phyloP scores from a whole-genome alignment of 23 tunicate species.

The Oikopleura dioica region DNA sequence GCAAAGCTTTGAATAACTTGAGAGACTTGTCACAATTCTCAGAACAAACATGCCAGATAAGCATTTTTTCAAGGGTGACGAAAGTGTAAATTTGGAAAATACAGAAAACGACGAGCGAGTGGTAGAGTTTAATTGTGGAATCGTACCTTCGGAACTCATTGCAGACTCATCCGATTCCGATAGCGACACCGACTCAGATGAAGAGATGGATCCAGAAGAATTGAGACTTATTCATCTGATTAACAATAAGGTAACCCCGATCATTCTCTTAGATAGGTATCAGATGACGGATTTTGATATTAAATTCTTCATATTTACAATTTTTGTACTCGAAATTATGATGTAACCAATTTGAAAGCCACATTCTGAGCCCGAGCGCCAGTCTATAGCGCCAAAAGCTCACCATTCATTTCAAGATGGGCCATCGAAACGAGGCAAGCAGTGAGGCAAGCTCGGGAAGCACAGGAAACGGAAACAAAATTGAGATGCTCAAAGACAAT shows the following conservation, averaged over 20 bases:
- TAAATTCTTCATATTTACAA: too few relatives aligned
- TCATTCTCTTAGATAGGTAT: too few relatives aligned
- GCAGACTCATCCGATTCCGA: background rate
- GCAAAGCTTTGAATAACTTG: background rate
- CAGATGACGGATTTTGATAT: too few relatives aligned
- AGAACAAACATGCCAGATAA: background rate
- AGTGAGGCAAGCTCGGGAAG: too few relatives aligned
- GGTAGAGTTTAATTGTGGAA: background rate
- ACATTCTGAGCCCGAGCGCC: too few relatives aligned
- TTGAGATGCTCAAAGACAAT: too few relatives aligned
- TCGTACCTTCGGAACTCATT: background rate
- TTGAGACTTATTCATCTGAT: background rate
- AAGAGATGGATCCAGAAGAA: background rate
- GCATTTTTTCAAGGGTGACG: background rate
- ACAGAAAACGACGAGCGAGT: background rate
- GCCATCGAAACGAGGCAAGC: too few relatives aligned
- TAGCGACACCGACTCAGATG: background rate
- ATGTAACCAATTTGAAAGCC: too few relatives aligned
- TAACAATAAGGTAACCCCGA: background rate
- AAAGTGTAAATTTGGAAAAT: background rate
- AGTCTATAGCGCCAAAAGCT: too few relatives aligned
- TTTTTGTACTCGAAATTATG: too few relatives aligned
- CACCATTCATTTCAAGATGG: too few relatives aligned
- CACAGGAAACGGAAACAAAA: too few relatives aligned
- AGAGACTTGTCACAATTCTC: background rate